A percentile compares a stretch with the other conserved stretches of the same genome.
phyloP scores from a whole-genome alignment of 2,113 vertebrate species.

The Tachycineta bicolor region DNA sequence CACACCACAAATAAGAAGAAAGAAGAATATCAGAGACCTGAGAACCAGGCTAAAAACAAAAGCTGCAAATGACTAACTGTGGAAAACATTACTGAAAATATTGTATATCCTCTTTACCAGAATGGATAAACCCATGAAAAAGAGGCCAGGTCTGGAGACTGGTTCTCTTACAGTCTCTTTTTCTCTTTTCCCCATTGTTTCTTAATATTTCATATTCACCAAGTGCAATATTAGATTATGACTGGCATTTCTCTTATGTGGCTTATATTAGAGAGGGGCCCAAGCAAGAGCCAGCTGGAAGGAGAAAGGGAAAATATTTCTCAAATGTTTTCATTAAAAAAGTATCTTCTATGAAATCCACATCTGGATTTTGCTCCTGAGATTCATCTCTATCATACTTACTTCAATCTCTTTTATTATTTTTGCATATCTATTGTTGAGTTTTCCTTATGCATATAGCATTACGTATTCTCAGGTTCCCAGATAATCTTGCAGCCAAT shows the following conservation, averaged over 20 bases:
- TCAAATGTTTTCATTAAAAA: conserved; percentile 45
- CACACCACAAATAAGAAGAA: conserved; percentile 17
- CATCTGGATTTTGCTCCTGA: conserved; percentile 56
- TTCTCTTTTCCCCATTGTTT: conserved; percentile 49
- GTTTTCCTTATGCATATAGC: background rate
- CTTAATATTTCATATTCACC: conserved; percentile 33
- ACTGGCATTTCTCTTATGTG: conserved; percentile 58
- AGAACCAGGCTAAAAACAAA: conserved; percentile 3
- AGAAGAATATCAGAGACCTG: background rate
- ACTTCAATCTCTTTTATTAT: conserved; percentile 7
- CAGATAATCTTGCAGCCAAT: background rate
- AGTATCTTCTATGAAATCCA: conserved; percentile 42
- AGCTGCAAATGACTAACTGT: conserved; percentile 2
- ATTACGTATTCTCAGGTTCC: background rate
- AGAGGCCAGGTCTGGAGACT: background rate
- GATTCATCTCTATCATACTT: background rate
- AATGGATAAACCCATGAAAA: background rate
- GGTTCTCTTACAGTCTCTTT: conserved; percentile 18
- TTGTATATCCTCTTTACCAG: background rate
- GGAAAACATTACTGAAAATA: conserved; percentile 29
- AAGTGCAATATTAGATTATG: conserved; percentile 55
- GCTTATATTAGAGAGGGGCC: conserved; percentile 22
- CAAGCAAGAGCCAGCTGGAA: conserved; percentile 51
- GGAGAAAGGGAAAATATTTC: conserved; percentile 37
- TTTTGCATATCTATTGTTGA: conserved; percentile 14